Conservation (phyloP, 1,140 invertebrate genomes). For the Orius insidiosus region DNA sequence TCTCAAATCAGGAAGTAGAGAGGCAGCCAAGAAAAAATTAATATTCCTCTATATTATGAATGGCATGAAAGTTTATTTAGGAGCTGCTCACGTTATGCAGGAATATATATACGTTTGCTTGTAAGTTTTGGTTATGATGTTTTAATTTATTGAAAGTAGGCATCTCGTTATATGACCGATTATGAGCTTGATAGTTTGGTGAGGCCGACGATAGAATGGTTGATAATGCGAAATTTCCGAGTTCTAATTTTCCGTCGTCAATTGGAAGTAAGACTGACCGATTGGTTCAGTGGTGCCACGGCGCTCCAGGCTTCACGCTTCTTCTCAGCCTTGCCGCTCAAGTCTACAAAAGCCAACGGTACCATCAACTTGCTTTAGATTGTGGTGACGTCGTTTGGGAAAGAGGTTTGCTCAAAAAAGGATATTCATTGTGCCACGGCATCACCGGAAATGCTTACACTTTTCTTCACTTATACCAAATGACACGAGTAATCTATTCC, state of each 20-base stretch:
- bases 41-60: slow-evolving; percentile 32
- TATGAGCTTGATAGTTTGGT: slow-evolving; percentile 1
- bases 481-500: slow-evolving; percentile 47
- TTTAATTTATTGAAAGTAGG: not conserved
- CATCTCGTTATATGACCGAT: not conserved
- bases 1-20: slow-evolving; percentile 8
- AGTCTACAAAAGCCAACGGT: slow-evolving; percentile 53
- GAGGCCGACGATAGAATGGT: slow-evolving; percentile 18
- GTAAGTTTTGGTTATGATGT: slow-evolving; percentile 21
- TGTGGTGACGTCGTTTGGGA: slow-evolving; percentile 62
- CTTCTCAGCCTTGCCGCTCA: slow-evolving; percentile 65
- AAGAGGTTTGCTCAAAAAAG: slow-evolving; percentile 62
- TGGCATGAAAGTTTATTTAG: slow-evolving; percentile 41
- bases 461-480: slow-evolving; percentile 62
- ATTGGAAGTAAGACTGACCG: slow-evolving; percentile 33
- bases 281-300: slow-evolving; percentile 78
- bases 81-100: slow-evolving; percentile 39
- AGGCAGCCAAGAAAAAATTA: too few relatives aligned
- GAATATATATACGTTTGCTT: slow-evolving; percentile 38
- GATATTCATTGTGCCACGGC: slow-evolving; percentile 56
- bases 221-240: slow-evolving; percentile 22
- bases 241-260: slow-evolving; percentile 36
- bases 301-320: slow-evolving; percentile 65
- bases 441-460: slow-evolving; percentile 72
- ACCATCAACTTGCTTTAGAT: slow-evolving; percentile 45